Conservation (phyloP, 2,113 vertebrate species). For the Dasyornis broadbenti region DNA sequence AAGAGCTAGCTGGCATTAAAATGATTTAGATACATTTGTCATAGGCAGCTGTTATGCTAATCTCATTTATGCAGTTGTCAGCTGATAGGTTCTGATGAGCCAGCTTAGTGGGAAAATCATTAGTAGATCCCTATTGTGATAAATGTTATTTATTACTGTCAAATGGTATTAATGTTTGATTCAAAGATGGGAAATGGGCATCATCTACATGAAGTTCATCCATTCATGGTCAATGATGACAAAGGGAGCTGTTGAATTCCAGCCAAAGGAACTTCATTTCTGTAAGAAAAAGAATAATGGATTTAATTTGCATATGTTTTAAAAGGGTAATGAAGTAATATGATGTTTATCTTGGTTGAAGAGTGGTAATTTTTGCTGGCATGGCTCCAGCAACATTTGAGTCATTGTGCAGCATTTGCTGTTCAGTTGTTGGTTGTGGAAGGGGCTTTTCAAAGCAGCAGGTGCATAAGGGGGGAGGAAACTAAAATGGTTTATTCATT, state of each 20-base stretch:
- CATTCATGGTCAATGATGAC: conserved; percentile 83
- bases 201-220: conserved; percentile 76
- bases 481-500: conserved; percentile 90
- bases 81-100: conserved; percentile 90
- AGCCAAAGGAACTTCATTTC: conserved; percentile 89
- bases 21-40: conserved; percentile 94
- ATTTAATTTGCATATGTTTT: conserved; percentile 96
- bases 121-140: conserved; percentile 97
- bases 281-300: conserved; percentile 84
- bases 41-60: conserved; percentile 93
- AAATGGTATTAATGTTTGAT: conserved; percentile 95
- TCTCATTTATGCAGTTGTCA: conserved; percentile 89
- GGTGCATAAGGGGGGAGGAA: conserved; percentile 67
- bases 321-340: conserved; percentile 99
- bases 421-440: conserved; percentile 77
- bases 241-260: conserved; percentile 83
- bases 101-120: conserved; percentile 87
- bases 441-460: conserved; percentile 80
- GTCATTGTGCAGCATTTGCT: conserved; percentile 78
- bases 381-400: conserved; percentile 77
- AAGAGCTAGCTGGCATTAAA: conserved; percentile 76
- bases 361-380: conserved; percentile 93
- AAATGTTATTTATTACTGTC: conserved; percentile 99
- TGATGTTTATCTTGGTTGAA: conserved; percentile 97
- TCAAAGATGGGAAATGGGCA: conserved; percentile 85